phyloP scores from a whole-genome alignment of 2,797 vertebrate species.

The Capromys pilorides region DNA sequence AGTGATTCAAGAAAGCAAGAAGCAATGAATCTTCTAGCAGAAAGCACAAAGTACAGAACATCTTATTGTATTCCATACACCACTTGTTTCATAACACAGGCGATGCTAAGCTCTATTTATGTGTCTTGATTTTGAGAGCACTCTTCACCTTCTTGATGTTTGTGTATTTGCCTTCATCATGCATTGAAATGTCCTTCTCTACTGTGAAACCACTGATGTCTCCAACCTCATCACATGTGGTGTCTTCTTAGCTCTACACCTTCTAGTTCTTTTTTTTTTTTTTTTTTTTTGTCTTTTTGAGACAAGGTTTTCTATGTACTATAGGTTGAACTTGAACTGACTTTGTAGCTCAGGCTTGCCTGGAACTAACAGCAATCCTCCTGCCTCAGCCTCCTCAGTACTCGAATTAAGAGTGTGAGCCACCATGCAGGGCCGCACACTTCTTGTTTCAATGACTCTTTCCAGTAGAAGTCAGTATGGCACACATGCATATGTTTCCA shows the following conservation, averaged over 20 bases:
- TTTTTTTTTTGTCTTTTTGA: no score
- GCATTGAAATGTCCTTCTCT: background rate
- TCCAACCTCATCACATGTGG: background rate
- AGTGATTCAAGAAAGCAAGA: conserved; percentile 15
- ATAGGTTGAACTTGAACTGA: no score
- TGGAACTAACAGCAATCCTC: no score
- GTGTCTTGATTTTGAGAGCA: background rate
- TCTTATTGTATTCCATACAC: background rate
- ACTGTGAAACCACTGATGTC: no score
- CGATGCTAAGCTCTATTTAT: background rate
- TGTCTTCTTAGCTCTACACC: background rate
- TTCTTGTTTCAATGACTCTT: background rate
- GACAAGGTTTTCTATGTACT: no score
- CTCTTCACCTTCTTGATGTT: background rate
- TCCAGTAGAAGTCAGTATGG: background rate
- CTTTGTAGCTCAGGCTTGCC: no score
- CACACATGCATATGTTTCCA: background rate
- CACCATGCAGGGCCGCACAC: background rate
- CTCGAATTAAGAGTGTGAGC: no score
- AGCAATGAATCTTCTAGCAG: background rate
- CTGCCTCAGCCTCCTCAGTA: no score
- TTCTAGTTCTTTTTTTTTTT: no score
- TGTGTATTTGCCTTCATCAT: background rate
- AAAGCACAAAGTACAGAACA: background rate
- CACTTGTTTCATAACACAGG: background rate